Base-by-base conservation (phyloP, 2,113 vertebrate genomes). In the Bos indicus region DNA sequence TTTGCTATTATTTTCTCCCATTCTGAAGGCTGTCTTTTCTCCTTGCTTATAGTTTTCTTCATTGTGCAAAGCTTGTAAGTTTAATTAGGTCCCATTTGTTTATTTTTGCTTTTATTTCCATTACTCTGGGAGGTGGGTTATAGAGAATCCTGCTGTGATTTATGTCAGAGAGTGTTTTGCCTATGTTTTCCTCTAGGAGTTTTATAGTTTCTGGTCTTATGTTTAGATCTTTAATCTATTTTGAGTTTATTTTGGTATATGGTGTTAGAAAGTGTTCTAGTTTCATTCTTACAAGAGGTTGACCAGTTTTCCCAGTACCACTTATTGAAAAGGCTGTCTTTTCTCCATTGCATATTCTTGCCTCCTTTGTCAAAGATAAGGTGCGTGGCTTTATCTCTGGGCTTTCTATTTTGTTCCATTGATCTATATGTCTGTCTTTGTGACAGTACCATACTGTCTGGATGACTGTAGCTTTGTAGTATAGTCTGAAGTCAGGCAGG, bases 361-460 rank as follows among this genome's bases (percentile, higher is more conserved):
- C 62, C 3, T n/a, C 30, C 62, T 64, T 64, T n/a, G 62, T 64
- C 62, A 64, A 64, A 64, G 3, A 64, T n/a, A 33, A 64, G 15
- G 62, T n/a, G 7, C 0, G 0, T 64, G 62, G 30, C 17, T n/a
- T 64, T n/a, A 64, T n/a, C 30, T 64, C 14, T 17, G 62, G 62
- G 62, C 30, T 64, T 17, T 64, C 62, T 64, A n/a, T 64, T 64
- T 17, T 64, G 1, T 64, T 64, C 30, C 30, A n/a, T 17, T 64
- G 62, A n/a, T n/a, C 7, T 64, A 33, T 64, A n/a, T n/a, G 17
- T n/a, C 15, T 64, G 7, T 64, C 30, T 64, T 64, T 64, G 30
- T 64, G 62, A 33, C 30, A 64, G 62, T n/a, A 17, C 33, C 62
- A n/a, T n/a, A n/a, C 33, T 64, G 7, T 64, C 33, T 64, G 33